Percentiles rank a stretch among this genome's conserved stretches.
Evolutionary conservation across 2,797 vertebrate genomes (phyloP).

Genomic region (Psittacula derbiana): DNA sequence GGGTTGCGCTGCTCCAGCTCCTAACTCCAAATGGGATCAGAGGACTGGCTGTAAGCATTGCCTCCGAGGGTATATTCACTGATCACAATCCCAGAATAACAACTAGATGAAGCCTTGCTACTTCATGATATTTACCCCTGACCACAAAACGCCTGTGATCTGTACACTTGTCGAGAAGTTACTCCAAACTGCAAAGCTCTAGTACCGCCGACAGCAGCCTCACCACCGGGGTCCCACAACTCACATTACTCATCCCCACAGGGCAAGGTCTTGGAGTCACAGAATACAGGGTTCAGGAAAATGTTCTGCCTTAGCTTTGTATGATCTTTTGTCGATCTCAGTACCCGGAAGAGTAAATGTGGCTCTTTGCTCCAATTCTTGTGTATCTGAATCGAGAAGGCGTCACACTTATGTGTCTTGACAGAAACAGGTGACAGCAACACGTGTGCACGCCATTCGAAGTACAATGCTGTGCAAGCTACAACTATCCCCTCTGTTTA

Average conservation of each 20-base stretch:
- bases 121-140: fast-evolving
- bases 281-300: not conserved
- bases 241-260: not conserved
- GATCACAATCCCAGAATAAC: not conserved
- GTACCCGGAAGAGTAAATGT: not conserved
- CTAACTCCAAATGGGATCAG: fast-evolving
- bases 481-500: constrained; percentile 38
- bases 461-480: not conserved
- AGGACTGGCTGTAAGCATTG: fast-evolving
- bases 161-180: not conserved
- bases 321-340: not conserved
- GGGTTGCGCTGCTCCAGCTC: not conserved
- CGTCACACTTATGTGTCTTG: fast-evolving
- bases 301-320: fast-evolving
- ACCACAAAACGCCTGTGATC: fast-evolving
- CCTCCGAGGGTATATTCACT: fast-evolving
- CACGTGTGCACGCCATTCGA: fast-evolving
- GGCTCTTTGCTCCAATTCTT: not conserved
- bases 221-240: not conserved
- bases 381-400: not conserved
- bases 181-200: not conserved
- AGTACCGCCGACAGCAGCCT: not conserved
- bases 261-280: not conserved
- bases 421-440: fast-evolving
- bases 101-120: not conserved